Base-by-base conservation (phyloP, 2,888 invertebrate genomes). In the Scaptomyza tumidula region DNA sequence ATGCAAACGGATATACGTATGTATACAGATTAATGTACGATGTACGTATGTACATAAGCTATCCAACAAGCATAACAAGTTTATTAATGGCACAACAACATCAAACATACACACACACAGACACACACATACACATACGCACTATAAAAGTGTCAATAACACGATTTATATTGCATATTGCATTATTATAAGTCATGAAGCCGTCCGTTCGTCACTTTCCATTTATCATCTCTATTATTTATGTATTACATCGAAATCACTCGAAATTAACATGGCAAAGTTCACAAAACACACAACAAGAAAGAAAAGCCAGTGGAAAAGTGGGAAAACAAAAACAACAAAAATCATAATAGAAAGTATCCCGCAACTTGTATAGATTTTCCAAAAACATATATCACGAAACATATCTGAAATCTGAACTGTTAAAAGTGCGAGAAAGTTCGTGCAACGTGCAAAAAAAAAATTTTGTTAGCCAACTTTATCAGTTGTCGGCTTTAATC, bases 191-290 rank as follows among this genome's bases (percentile, higher is more conserved):
- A 35, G 24, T 35, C 19, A 61, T 44, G 16, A 46, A 61, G 48
- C 69, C 53, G 13, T 0, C 10, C 13, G 13, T 0, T 1, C 13
- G 54, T 65, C 71, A 69, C 76, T 79, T 79, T 75, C 79, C 72
- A 68, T 71, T 68, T 62, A 71, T 68, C 68, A 56, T 19, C 44
- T 19, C 39, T 45, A 10, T 45, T 61, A 67, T 57, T 45, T 16
- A 24, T 24, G 54, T 41, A 52, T 68, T 62, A 57, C 67, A 76
- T 67, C 59, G 37, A 69, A 78, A 48, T 62, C 53, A 69, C 61
- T 67, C 53, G 57, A 79, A 70, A 79, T 75, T 58, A 24, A 78
- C 66, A 69, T 75, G 75, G 37, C 78, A 78, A 75, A 79, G 79
- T 75, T 78, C 79, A 72, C 57, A 13, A 58, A 62, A 16, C n/a